phyloP scores from a whole-genome alignment of 2,113 vertebrate genomes.

The Kryptolebias marmoratus region DNA sequence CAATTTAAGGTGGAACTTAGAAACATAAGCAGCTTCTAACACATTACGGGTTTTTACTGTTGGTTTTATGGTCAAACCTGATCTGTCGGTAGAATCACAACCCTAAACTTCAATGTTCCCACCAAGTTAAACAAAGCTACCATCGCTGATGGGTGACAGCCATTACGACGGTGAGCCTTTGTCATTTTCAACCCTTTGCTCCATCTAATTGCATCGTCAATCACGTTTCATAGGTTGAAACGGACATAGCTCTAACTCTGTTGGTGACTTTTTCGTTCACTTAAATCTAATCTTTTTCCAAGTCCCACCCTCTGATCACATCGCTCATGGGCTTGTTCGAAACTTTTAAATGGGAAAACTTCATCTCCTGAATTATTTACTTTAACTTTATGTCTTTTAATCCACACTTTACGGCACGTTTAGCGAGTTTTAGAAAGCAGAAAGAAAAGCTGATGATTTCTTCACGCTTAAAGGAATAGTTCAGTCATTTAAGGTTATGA shows the following conservation, averaged over 20 bases:
- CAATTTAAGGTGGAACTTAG: no score
- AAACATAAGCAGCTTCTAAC: no score
- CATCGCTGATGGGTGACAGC: no score
- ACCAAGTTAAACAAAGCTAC: not conserved
- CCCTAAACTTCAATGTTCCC: conserved; percentile 18
- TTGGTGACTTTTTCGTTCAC: not conserved
- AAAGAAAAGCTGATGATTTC: not conserved
- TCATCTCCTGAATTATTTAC: not conserved
- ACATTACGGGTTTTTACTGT: not conserved
- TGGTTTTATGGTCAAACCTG: not conserved
- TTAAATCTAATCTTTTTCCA: not conserved
- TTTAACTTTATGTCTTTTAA: not conserved
- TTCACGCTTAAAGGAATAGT: not conserved
- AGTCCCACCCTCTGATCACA: not conserved
- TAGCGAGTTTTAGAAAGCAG: not conserved
- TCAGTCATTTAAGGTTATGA: no score
- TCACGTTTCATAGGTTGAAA: not conserved
- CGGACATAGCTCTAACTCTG: not conserved
- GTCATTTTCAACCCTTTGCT: not conserved
- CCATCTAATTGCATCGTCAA: not conserved
- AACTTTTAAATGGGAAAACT: not conserved
- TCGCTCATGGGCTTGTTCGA: not conserved
- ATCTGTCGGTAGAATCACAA: conserved; percentile 19
- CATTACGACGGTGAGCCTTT: not conserved
- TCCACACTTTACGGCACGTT: not conserved